Percentiles rank a stretch among this genome's conserved stretches.
Evolutionary conservation across 2,113 vertebrate genomes (phyloP).

Genomic region (Antennarius striatus): DNA sequence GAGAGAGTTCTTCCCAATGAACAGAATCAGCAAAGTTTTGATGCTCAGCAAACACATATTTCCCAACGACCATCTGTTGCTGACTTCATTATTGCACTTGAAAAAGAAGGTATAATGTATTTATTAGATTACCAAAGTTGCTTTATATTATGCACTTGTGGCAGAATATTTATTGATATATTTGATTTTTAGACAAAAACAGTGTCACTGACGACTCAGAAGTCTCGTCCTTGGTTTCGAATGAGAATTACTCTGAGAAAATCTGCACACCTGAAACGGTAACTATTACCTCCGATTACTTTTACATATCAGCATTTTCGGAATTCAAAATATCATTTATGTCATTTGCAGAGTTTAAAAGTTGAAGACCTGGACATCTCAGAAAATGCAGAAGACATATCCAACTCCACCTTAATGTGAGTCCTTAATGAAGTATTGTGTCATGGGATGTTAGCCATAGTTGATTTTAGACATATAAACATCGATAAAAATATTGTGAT

Average conservation of each 20-base stretch:
- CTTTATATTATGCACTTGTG: neutral
- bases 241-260: conserved; percentile 18
- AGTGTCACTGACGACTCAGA: conserved; percentile 27
- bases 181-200: conserved; percentile 39
- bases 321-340: conserved; percentile 8
- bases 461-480: neutral
- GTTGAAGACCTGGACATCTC: conserved; percentile 63
- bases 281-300: conserved; percentile 2
- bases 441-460: neutral
- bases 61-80: conserved; percentile 5
- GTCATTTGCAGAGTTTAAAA: conserved; percentile 69
- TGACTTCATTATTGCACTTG: conserved; percentile 35
- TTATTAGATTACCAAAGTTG: neutral
- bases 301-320: neutral
- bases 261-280: conserved; percentile 45
- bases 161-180: neutral
- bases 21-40: conserved; percentile 26
- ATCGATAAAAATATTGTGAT: neutral
- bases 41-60: conserved; percentile 23
- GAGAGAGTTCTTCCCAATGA: conserved; percentile 7
- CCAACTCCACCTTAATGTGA: conserved; percentile 56
- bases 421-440: conserved; percentile 29
- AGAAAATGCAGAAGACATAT: conserved; percentile 12
- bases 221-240: conserved; percentile 29
- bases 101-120: conserved; percentile 60